Percentiles rank a stretch among this genome's conserved stretches.
These are phyloP conservation scores for Unio pictorum DNA, from an alignment of 2,888 invertebrate species.

Conservation along the genomic window DNA sequence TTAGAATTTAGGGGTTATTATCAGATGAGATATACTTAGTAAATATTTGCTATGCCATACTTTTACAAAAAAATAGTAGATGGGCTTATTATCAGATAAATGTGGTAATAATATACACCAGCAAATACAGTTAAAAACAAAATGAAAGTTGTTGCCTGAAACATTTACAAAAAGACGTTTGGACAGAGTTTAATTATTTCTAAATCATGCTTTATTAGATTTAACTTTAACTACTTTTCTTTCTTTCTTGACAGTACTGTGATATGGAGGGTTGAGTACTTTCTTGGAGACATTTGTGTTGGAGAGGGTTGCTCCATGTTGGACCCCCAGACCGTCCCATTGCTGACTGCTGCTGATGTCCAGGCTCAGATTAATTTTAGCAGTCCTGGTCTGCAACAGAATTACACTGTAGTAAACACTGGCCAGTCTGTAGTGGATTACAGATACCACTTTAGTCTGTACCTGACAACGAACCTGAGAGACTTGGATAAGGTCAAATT, in stretches of 20 bases:
- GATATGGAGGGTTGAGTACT: conserved; percentile 41
- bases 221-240: too few species aligned
- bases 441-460: conserved; percentile 31
- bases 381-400: conserved; percentile 13
- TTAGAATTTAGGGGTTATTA: too few species aligned
- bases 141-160: too few species aligned
- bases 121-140: too few species aligned
- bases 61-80: too few species aligned
- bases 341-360: conserved; percentile 8
- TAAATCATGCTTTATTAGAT: too few species aligned
- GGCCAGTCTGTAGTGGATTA: conserved; percentile 22
- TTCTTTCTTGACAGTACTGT: conserved; percentile 16
- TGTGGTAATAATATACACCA: too few species aligned
- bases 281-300: conserved; percentile 24
- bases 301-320: conserved; percentile 15
- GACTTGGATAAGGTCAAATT: conserved; percentile 21
- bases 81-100: too few species aligned
- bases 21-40: too few species aligned
- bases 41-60: too few species aligned
- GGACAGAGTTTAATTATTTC: too few species aligned
- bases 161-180: too few species aligned
- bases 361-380: conserved; percentile 22
- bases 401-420: conserved; percentile 14
- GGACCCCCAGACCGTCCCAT: conserved; percentile 34
- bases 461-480: conserved; percentile 23